A percentile compares a stretch with the other conserved stretches of the same genome.
These are phyloP conservation scores for Geotrypetes seraphini DNA, from an alignment of 2,797 vertebrate genomes.

Conservation along the genomic window DNA sequence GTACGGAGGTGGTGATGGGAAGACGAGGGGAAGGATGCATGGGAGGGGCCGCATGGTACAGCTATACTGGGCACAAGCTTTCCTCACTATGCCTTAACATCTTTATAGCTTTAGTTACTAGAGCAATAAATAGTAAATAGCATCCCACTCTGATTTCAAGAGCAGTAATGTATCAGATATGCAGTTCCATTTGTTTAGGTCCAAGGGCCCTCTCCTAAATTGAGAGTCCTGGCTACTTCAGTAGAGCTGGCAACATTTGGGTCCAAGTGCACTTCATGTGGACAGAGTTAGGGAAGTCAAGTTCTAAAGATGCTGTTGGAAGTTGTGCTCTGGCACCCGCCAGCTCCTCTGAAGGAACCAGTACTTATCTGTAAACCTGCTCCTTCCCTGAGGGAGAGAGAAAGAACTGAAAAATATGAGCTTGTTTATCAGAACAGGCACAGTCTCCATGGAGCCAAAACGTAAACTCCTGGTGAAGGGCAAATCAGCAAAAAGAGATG, in stretches of 20 bases:
- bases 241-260: rapidly evolving
- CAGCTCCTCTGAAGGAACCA: neutral
- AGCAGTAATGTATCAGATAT: rapidly evolving
- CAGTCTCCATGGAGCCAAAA: constrained; percentile 5
- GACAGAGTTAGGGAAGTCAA: neutral
- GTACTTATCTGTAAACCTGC: neutral
- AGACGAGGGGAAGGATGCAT: too few relatives aligned
- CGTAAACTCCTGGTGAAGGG: constrained; percentile 5
- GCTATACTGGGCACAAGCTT: too few relatives aligned
- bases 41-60: too few relatives aligned
- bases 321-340: rapidly evolving
- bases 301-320: rapidly evolving
- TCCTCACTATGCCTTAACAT: too few relatives aligned
- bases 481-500: too few relatives aligned
- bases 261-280: neutral
- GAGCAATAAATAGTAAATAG: too few relatives aligned
- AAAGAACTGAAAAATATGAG: too few relatives aligned
- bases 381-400: neutral
- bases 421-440: neutral
- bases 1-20: too few relatives aligned
- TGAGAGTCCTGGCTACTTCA: rapidly evolving
- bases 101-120: too few relatives aligned
- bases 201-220: neutral
- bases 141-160: neutral
- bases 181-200: neutral